Evolutionary conservation across 2,888 invertebrate species (phyloP).

Genomic region (Ormyrus rosae): DNA sequence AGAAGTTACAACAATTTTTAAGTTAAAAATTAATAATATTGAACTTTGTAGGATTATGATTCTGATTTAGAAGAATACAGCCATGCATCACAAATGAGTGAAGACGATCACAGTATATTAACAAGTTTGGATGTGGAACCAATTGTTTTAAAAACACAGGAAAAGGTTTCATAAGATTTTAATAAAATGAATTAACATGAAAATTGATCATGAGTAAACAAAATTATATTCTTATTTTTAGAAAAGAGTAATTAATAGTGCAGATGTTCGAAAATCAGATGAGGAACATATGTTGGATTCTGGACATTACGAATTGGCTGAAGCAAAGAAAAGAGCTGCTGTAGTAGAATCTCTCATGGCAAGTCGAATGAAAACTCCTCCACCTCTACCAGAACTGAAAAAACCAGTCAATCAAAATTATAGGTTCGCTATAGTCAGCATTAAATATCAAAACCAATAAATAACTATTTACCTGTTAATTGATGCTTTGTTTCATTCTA

Average conservation of each 20-base stretch:
- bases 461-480: conserved; percentile 9
- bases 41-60: conserved; percentile 75
- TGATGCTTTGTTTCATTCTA: conserved; percentile 15
- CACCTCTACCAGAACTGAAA: conserved; percentile 61
- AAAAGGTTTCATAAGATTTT: conserved; percentile 61
- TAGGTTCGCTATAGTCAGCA: conserved; percentile 66
- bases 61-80: conserved; percentile 77
- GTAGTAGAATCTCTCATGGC: conserved; percentile 66
- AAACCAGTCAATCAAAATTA: conserved; percentile 64
- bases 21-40: too few species aligned
- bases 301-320: conserved; percentile 71
- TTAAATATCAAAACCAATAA: conserved; percentile 64
- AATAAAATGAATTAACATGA: conserved; percentile 17
- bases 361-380: conserved; percentile 60
- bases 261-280: conserved; percentile 63
- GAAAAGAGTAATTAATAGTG: conserved; percentile 42
- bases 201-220: background rate
- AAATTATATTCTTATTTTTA: conserved; percentile 27
- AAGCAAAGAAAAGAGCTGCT: conserved; percentile 71
- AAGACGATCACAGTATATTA: conserved; percentile 61
- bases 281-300: conserved; percentile 72
- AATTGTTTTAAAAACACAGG: conserved; percentile 65
- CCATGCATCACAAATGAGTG: conserved; percentile 66
- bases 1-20: too few species aligned
- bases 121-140: conserved; percentile 63